Evolutionary conservation across 2,888 invertebrate genomes (phyloP), one percentile per base, ranked within the genome.

Genomic region (Nebria salina): DNA sequence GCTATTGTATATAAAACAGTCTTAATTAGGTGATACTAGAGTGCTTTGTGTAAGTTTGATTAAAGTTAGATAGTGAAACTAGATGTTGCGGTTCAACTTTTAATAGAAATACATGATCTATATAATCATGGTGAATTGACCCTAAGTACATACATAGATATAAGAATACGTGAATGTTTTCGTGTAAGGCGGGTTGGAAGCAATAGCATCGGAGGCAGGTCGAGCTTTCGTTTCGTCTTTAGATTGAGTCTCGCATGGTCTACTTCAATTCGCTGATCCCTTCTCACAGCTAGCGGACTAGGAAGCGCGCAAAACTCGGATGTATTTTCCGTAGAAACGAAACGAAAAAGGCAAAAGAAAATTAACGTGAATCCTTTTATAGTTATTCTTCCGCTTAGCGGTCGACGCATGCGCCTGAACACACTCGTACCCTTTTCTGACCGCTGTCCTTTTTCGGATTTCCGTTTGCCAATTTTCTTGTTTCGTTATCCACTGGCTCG

Each of bases 301-400:
- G 82, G 82, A 82, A 82, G 82, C 43, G 43, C n/a, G 25, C 15
- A 9, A 26, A 68, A 26, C 43, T 26, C 68, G 68, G 26, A 4
- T 25, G 70, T 70, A 70, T 70, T 70, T 70, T 34, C 11, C 13
- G 11, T 13, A 34, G 34, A 70, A 70, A 25, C 20, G 70, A 70
- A 70, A 70, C 20, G 68, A 68, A 70, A 70, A n/a, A 82, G 72
- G 81, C 82, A 81, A 83, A 84, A 84, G 84, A 82, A 84, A 83
- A 84, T 84, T 83, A 83, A 82, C 81, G 83, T 82, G 83, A 84
- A 84, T 84, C 83, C 83, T 83, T 83, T 83, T 83, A 84, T 83
- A 81, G 83, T 83, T 81, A 82, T 83, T 82, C 81, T 80, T 77
- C 77, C 82, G 81, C 76, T 82, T 83, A 82, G 81, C 81, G 82